Conservation (phyloP, 2,113 vertebrate genomes). For the Lophura nycthemera region DNA sequence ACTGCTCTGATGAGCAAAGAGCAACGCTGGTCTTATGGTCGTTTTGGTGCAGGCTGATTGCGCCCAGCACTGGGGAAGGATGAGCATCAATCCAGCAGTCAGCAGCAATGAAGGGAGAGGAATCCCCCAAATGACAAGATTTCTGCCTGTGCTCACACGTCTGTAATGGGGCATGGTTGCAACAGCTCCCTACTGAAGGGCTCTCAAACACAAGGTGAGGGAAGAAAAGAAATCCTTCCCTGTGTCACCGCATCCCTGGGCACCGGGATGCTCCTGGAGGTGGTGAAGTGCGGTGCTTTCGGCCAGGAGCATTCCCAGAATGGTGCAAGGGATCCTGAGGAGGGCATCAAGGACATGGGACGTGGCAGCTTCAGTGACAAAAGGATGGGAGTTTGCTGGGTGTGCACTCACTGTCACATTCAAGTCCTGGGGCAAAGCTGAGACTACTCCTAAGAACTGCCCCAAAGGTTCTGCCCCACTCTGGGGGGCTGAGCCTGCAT, state of each 20-base stretch:
- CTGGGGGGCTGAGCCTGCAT: not conserved
- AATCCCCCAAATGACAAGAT: not conserved
- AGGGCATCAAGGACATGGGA: not conserved
- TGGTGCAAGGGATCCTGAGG: fast-evolving
- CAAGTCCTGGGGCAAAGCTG: not conserved
- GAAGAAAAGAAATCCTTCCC: not conserved
- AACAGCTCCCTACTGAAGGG: not conserved
- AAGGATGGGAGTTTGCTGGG: not conserved
- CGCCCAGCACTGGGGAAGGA: not conserved
- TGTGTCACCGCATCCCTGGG: fast-evolving
- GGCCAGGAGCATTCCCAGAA: not conserved
- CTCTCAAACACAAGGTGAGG: not conserved
- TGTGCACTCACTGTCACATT: too few relatives aligned
- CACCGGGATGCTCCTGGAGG: not conserved
- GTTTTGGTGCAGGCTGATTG: not conserved
- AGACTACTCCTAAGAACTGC: not conserved
- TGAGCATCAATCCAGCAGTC: not conserved
- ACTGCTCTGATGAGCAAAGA: not conserved
- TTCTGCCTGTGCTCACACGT: fast-evolving
- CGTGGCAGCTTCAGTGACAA: not conserved
- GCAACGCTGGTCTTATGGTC: not conserved
- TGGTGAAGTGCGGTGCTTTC: not conserved
- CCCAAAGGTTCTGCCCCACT: not conserved
- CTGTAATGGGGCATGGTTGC: fast-evolving
- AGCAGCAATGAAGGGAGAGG: not conserved